Conservation (phyloP, 2,888 invertebrate species). For the Malthinus flaveolus region DNA sequence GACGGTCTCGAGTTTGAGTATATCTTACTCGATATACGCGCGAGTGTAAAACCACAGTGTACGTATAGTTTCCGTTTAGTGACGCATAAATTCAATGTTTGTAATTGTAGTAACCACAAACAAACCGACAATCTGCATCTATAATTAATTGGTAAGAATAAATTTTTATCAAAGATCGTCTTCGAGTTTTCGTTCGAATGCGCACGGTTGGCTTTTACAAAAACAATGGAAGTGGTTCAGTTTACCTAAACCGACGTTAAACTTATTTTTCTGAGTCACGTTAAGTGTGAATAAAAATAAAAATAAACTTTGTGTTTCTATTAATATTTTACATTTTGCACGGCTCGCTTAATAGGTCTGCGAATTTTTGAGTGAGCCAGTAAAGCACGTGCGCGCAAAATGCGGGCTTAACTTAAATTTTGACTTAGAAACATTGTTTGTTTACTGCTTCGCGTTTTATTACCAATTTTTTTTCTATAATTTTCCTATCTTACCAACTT, state of each 20-base stretch:
- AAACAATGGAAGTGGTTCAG: neutral
- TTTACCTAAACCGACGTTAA: conserved; percentile 9
- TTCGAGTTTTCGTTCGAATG: neutral
- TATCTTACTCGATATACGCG: conserved; percentile 16
- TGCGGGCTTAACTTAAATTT: neutral
- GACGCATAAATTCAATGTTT: conserved; percentile 27
- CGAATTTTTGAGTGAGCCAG: conserved; percentile 21
- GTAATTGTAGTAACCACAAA: conserved; percentile 21
- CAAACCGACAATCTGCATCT: conserved; percentile 15
- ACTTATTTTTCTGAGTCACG: conserved; percentile 29
- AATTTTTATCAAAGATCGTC: neutral
- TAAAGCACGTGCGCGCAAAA: conserved; percentile 19
- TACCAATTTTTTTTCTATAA: too few relatives aligned
- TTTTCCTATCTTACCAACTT: neutral
- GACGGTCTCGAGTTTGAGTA: conserved; percentile 18
- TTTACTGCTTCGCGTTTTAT: too few relatives aligned
- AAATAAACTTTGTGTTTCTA: conserved; percentile 24
- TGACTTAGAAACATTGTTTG: neutral
- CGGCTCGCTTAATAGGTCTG: conserved; percentile 17
- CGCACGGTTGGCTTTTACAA: neutral
- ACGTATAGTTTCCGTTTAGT: conserved; percentile 30
- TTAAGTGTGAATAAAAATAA: conserved; percentile 31
- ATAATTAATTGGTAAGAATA: conserved; percentile 25
- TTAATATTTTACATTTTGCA: conserved; percentile 31
- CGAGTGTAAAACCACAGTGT: conserved; percentile 21